phyloP scores from a whole-genome alignment of 2,113 vertebrate species.

The Albula goreensis region DNA sequence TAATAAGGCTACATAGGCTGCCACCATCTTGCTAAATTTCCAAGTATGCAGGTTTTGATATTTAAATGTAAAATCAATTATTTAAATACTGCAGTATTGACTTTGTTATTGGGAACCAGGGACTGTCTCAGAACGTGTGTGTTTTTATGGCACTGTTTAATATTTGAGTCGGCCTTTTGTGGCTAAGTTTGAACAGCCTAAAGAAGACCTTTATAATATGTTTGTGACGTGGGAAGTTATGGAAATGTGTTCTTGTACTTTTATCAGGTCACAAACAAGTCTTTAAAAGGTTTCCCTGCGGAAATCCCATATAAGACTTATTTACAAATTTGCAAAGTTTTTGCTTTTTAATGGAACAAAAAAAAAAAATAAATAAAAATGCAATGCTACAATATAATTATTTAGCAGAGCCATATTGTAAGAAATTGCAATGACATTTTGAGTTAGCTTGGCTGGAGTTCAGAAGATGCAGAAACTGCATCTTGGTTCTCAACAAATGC shows the following conservation, averaged over 20 bases:
- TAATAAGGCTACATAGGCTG: background rate
- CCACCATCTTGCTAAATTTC: background rate
- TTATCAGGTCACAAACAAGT: no score
- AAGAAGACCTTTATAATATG: no score
- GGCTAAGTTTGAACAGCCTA: background rate
- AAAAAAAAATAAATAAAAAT: background rate
- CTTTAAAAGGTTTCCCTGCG: background rate
- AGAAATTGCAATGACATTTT: background rate
- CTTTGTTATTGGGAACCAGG: background rate
- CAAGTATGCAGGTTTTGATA: conserved; percentile 1
- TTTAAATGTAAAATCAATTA: background rate
- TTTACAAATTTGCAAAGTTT: background rate
- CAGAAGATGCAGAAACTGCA: background rate
- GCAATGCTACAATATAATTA: background rate
- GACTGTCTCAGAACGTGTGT: background rate
- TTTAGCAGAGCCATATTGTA: background rate
- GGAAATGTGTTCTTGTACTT: no score
- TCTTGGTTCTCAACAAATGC: background rate
- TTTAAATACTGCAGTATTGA: conserved; percentile 9
- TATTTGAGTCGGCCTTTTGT: background rate
- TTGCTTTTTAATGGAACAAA: background rate
- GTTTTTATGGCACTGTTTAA: background rate
- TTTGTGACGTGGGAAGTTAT: no score
- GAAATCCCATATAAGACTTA: background rate
- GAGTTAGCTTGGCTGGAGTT: background rate